A percentile compares a stretch with the other conserved stretches of the same genome.
These are phyloP conservation scores for Pseudopleuronectes americanus DNA, from an alignment of 2,797 vertebrate genomes.

Conservation along the genomic window DNA sequence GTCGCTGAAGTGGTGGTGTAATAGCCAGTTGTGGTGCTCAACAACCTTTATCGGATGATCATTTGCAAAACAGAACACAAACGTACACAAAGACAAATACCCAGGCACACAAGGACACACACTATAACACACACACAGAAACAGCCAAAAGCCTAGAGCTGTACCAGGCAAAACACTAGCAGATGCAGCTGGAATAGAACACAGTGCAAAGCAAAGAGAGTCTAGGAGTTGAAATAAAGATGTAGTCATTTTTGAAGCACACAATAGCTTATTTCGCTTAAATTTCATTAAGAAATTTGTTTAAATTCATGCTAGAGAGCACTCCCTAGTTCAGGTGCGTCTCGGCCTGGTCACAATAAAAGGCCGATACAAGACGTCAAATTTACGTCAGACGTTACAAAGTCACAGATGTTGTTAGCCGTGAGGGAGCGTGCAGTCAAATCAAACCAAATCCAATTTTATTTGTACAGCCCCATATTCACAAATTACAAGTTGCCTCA, in stretches of 20 bases:
- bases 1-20: slow-evolving; percentile 67
- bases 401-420: background rate
- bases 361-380: background rate
- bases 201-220: slow-evolving; percentile 48
- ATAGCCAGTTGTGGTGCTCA: slow-evolving; percentile 70
- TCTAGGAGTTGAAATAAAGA: slow-evolving; percentile 33
- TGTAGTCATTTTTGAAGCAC: background rate
- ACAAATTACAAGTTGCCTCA: no score
- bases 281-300: no score
- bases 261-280: no score
- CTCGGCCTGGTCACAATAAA: background rate
- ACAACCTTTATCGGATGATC: slow-evolving; percentile 76
- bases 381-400: background rate
- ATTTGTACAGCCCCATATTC: no score
- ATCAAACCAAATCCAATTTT: no score
- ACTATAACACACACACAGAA: slow-evolving; percentile 33
- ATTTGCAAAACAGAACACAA: slow-evolving; percentile 66
- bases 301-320: no score
- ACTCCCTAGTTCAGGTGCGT: background rate
- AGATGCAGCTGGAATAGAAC: slow-evolving; percentile 68
- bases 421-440: no score
- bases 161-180: slow-evolving; percentile 74
- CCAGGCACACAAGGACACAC: slow-evolving; percentile 29
- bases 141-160: slow-evolving; percentile 57
- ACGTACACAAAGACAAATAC: slow-evolving; percentile 39